These are phyloP conservation scores for Labeo rohita DNA, from an alignment of 2,113 vertebrate genomes.

Conservation along the genomic window DNA sequence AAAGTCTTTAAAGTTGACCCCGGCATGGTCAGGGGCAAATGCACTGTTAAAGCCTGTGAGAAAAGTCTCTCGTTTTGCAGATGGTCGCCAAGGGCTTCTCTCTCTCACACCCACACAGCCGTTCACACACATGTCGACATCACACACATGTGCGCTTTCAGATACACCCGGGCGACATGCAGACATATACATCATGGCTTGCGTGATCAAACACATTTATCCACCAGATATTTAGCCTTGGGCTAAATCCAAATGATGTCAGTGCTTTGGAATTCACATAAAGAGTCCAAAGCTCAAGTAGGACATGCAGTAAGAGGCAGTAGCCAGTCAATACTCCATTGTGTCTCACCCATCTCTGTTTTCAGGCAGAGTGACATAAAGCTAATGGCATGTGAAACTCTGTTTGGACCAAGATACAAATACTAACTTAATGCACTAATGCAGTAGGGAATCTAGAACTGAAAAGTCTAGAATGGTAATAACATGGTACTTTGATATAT, in stretches of 20 bases:
- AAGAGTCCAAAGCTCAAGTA: slow-evolving; percentile 45
- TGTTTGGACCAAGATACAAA: not conserved
- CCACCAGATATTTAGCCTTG: slow-evolving; percentile 53
- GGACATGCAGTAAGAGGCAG: slow-evolving; percentile 7
- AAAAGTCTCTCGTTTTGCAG: not conserved
- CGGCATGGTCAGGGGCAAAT: not conserved
- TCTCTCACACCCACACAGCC: slow-evolving; percentile 52
- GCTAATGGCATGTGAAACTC: slow-evolving; percentile 15
- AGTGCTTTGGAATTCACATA: slow-evolving; percentile 69
- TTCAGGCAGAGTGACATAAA: not conserved
- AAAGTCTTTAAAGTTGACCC: slow-evolving; percentile 16
- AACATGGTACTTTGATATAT: not conserved
- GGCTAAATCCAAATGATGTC: slow-evolving; percentile 70
- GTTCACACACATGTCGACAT: slow-evolving; percentile 9
- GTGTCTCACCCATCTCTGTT: slow-evolving; percentile 12
- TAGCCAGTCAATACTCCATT: slow-evolving; percentile 47
- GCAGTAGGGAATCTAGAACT: not conserved
- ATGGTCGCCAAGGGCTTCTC: not conserved
- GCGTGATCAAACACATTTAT: slow-evolving; percentile 11
- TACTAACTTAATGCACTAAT: not conserved
- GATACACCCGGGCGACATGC: slow-evolving; percentile 24
- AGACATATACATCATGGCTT: slow-evolving; percentile 51
- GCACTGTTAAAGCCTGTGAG: not conserved
- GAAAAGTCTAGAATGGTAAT: not conserved
- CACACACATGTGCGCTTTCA: slow-evolving; percentile 18